A percentile compares a stretch with the other conserved stretches of the same genome.
Evolutionary conservation across 2,888 invertebrate species (phyloP).

Genomic region (Dastarcus helophoroides): DNA sequence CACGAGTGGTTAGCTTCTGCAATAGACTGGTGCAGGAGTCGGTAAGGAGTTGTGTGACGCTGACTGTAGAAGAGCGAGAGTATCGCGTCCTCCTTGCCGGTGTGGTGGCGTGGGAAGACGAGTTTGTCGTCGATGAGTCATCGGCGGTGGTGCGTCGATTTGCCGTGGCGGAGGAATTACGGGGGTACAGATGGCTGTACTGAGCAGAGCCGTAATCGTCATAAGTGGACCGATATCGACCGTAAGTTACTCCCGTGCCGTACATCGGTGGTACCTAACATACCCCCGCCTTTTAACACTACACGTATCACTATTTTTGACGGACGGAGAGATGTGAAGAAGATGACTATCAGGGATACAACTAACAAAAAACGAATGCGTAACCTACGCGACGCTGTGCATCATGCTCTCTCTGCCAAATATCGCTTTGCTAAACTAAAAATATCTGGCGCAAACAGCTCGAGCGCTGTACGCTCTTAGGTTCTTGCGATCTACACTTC

Average conservation of each 20-base stretch:
- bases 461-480: no score
- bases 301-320: no score
- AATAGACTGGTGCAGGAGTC: slow-evolving; percentile 80
- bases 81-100: slow-evolving; percentile 49
- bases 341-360: slow-evolving; percentile 24
- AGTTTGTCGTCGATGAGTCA: slow-evolving; percentile 19
- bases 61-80: slow-evolving; percentile 65
- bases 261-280: no score
- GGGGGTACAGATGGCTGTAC: slow-evolving; percentile 13
- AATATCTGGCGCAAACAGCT: slow-evolving; percentile 41
- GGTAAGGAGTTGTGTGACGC: slow-evolving; percentile 74
- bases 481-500: no score
- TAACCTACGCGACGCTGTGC: slow-evolving; percentile 17
- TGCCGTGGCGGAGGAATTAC: slow-evolving; percentile 15
- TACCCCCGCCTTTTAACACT: no score
- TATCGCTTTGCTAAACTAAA: slow-evolving; percentile 58
- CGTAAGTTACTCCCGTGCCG: slow-evolving; percentile 27
- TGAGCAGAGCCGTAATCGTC: slow-evolving; percentile 19
- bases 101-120: slow-evolving; percentile 36
- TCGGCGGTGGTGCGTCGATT: slow-evolving; percentile 15
- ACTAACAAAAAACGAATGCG: slow-evolving; percentile 20
- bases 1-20: slow-evolving; percentile 63
- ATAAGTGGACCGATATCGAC: slow-evolving; percentile 30
- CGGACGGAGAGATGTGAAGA: slow-evolving; percentile 21
- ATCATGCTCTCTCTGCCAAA: slow-evolving; percentile 43